Evolutionary conservation across 2,888 invertebrate species (phyloP).

Genomic region (Meiosimyza platycephala): DNA sequence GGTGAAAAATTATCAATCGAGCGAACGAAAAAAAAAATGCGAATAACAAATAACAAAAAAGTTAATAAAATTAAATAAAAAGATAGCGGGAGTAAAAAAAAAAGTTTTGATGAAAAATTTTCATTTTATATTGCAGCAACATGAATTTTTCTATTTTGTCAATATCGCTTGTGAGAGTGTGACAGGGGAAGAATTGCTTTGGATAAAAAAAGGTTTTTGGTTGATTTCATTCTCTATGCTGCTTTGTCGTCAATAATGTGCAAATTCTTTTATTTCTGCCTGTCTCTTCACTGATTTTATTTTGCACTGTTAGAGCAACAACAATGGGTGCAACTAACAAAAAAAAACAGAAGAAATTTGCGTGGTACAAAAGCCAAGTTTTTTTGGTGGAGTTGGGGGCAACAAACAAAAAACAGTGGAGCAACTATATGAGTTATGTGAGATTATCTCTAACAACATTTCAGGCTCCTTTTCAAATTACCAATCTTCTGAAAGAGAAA

Average conservation of each 20-base stretch:
- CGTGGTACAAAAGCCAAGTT: too few species aligned
- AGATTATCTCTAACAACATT: too few species aligned
- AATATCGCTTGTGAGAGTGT: not conserved
- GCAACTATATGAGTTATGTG: not conserved
- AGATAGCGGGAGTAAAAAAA: too few species aligned
- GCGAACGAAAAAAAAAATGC: slow-evolving; percentile 10
- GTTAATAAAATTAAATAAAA: slow-evolving; percentile 7
- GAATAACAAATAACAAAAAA: slow-evolving; percentile 5
- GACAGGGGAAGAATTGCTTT: not conserved
- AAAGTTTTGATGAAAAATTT: slow-evolving; percentile 8
- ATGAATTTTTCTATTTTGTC: slow-evolving; percentile 7
- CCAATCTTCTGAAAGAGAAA: too few species aligned
- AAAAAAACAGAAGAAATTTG: too few species aligned
- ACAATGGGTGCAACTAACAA: too few species aligned
- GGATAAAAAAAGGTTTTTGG: not conserved
- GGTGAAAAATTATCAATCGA: slow-evolving; percentile 21
- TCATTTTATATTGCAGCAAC: slow-evolving; percentile 13
- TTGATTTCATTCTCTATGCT: not conserved
- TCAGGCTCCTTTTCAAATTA: too few species aligned
- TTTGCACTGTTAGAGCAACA: slow-evolving; percentile 8
- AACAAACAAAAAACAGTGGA: not conserved
- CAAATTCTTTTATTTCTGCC: slow-evolving; percentile 5
- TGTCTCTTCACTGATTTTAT: slow-evolving; percentile 15
- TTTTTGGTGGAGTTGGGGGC: too few species aligned
- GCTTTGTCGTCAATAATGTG: slow-evolving; percentile 15